Evolutionary conservation across 2,888 invertebrate species (phyloP).

Genomic region (Drosophila quasianomalipes): DNA sequence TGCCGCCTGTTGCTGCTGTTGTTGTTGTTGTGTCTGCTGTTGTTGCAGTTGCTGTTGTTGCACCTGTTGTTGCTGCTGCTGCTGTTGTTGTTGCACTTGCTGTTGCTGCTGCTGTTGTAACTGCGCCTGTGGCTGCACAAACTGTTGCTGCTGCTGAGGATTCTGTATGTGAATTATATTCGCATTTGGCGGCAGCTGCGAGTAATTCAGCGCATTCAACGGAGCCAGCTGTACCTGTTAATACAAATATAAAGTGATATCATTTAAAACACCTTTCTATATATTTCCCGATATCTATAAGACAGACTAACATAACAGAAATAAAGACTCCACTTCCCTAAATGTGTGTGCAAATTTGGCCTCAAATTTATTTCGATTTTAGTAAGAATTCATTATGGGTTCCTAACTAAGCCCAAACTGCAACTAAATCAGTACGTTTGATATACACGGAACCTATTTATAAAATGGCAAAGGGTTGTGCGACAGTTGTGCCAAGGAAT

Average conservation of each 20-base stretch:
- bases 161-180: slow-evolving; percentile 84
- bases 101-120: slow-evolving; percentile 67
- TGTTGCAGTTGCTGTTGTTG: slow-evolving; percentile 53
- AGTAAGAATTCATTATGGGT: background rate
- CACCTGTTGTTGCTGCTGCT: slow-evolving; percentile 67
- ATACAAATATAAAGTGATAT: background rate
- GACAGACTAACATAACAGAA: background rate
- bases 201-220: slow-evolving; percentile 85
- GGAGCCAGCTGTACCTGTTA: slow-evolving; percentile 93
- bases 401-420: too few relatives aligned
- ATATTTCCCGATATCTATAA: background rate
- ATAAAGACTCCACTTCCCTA: background rate
- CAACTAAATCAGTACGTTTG: too few relatives aligned
- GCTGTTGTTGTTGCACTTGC: slow-evolving; percentile 65
- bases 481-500: background rate
- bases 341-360: background rate
- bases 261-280: background rate
- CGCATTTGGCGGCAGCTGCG: slow-evolving; percentile 83
- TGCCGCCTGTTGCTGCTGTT: slow-evolving; percentile 65
- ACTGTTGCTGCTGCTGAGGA: slow-evolving; percentile 72
- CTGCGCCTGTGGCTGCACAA: slow-evolving; percentile 46
- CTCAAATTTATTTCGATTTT: background rate
- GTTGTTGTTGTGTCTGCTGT: slow-evolving; percentile 42
- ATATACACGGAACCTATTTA: background rate
- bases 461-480: background rate